Base-by-base conservation (phyloP, 2,888 invertebrate species). In the Crematogaster levior region DNA sequence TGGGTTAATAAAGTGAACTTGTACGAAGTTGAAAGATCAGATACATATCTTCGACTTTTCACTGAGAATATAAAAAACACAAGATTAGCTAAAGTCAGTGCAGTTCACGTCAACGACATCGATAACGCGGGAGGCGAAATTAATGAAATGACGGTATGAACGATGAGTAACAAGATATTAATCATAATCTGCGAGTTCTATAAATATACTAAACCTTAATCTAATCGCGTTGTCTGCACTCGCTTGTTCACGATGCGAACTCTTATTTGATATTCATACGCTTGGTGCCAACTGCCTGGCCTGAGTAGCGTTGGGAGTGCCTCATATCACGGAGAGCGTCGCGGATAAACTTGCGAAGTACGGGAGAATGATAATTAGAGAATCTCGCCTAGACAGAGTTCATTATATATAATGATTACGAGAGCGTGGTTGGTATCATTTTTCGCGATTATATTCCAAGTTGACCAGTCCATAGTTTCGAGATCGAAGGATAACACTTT, bases 261-360 rank as follows among this genome's bases (percentile, higher is more conserved):
- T 66, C 66, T 77, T 66, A 66, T 75, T 21, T 56, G 40, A 53
- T 66, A 66, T 77, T 77, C 68, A 68, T 77, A 43, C 15, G 27
- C n/a, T 48, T 12, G 65, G 34, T 1, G 48, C 46, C 48, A 48
- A 3, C 12, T 3, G 21, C 6, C 24, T 7, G 15, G 43, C n/a
- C 21, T 9, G 48, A 7, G 9, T 30, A 73, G 46, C 18, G 18
- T 37, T 34, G 53, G 27, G 40, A 60, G 15, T 46, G 56, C 21
- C 21, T 21, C 21, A 9, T 10, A 18, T 21, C 18, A 46, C 40
- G 53, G 21, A 15, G 15, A 34, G 12, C 37, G 37, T 63, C 15
- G 27, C 9, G 51, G 40, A 24, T 51, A 75, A 40, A 53, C 63
- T 75, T 27, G 51, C 24, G 27, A 75, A 75, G 51, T 53, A 48